Percentiles rank a stretch among this genome's conserved stretches.
Evolutionary conservation across 1,140 invertebrate species (phyloP).

Genomic region (Tetragonula clypearis): DNA sequence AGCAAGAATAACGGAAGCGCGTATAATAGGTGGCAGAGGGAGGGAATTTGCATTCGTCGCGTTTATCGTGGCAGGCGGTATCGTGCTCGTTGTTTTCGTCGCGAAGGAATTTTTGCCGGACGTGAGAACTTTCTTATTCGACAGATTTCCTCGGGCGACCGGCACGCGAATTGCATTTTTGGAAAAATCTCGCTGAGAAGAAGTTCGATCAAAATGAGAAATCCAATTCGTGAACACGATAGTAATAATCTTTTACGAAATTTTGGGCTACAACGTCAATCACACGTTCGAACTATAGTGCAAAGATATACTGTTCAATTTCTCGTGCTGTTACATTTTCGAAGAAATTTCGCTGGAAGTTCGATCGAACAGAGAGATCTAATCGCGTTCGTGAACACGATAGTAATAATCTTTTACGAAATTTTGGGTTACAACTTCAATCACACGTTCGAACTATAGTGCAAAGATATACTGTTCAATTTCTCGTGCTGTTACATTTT

Average conservation of each 20-base stretch:
- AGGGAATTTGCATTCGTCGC: constrained; percentile 19
- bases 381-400: too few species aligned
- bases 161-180: background rate
- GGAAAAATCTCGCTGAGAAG: background rate
- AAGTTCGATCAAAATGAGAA: background rate
- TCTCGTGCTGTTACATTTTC: background rate
- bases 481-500: too few species aligned
- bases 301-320: background rate
- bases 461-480: too few species aligned
- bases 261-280: background rate
- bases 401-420: too few species aligned
- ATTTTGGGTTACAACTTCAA: background rate
- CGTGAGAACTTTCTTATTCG: background rate
- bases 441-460: background rate
- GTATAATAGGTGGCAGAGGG: background rate
- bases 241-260: too few species aligned
- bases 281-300: too few species aligned
- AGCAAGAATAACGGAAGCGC: background rate
- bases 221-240: background rate
- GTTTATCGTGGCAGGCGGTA: background rate
- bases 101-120: constrained; percentile 6
- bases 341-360: background rate
- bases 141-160: background rate
- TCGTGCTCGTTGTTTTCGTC: constrained; percentile 1
- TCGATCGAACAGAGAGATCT: too few species aligned